Percentiles rank a stretch among this genome's conserved stretches.
phyloP scores from a whole-genome alignment of 2,797 vertebrate species.

The Tinamus major region DNA sequence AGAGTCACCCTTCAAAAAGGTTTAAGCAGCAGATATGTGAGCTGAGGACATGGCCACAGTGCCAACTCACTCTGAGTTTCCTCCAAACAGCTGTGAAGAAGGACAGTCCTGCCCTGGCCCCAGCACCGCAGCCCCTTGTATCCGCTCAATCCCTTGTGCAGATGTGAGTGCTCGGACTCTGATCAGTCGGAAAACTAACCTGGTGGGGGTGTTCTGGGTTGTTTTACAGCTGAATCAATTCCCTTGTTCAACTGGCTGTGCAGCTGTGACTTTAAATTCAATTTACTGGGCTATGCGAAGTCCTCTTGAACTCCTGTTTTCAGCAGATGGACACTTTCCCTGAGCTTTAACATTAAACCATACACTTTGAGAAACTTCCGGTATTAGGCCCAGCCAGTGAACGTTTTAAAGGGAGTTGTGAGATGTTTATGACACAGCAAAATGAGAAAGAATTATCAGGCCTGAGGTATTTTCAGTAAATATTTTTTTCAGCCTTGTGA shows the following conservation, averaged over 20 bases:
- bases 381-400: neutral
- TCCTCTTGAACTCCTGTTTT: neutral
- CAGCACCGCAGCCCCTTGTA: neutral
- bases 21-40: accelerated
- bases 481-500: neutral
- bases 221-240: neutral
- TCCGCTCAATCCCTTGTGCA: neutral
- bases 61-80: neutral
- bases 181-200: neutral
- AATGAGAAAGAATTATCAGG: neutral
- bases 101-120: neutral
- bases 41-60: neutral
- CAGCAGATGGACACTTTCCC: neutral
- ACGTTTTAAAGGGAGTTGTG: neutral
- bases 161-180: neutral
- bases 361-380: neutral
- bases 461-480: neutral
- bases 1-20: accelerated
- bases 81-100: neutral
- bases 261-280: neutral
- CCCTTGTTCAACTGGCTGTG: neutral
- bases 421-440: neutral
- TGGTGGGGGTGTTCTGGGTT: neutral
- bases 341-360: neutral
- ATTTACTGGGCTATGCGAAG: neutral